A percentile compares a stretch with the other conserved stretches of the same genome.
These are phyloP conservation scores for Psix sp. DNA, from an alignment of 1,140 invertebrate genomes.

Conservation along the genomic window DNA sequence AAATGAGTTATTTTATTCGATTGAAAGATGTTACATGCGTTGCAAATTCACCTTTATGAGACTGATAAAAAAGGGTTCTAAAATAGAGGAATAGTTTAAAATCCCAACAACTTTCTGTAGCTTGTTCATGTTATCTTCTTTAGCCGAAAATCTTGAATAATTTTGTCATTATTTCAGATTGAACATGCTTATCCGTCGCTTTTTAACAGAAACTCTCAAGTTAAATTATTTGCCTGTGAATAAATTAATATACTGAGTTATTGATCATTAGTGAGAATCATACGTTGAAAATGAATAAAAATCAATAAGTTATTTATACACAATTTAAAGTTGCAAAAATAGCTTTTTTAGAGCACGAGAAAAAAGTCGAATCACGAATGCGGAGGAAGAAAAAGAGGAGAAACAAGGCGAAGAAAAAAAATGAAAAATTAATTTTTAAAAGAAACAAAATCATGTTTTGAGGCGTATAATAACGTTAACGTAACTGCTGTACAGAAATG, in stretches of 20 bases:
- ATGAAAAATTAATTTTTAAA: neutral
- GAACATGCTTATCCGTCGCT: too few relatives aligned
- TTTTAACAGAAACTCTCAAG: too few relatives aligned
- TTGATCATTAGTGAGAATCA: too few relatives aligned
- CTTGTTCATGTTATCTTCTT: constrained; percentile 3
- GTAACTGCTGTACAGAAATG: constrained; percentile 19
- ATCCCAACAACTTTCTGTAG: constrained; percentile 15
- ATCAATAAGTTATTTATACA: too few relatives aligned
- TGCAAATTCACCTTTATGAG: constrained; percentile 33
- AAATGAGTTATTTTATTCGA: constrained; percentile 30
- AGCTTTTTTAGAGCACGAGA: too few relatives aligned
- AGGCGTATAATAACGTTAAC: constrained; percentile 8
- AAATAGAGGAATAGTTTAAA: constrained; percentile 36
- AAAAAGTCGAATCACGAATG: neutral
- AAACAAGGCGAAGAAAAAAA: too few relatives aligned
- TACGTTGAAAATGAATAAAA: too few relatives aligned
- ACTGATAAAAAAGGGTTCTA: constrained; percentile 1
- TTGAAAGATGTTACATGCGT: constrained; percentile 19
- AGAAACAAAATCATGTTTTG: neutral
- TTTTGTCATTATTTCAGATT: constrained; percentile 13
- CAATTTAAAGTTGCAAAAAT: too few relatives aligned
- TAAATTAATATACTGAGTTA: too few relatives aligned
- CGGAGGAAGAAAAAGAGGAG: neutral
- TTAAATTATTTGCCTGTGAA: too few relatives aligned
- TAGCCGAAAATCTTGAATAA: constrained; percentile 5